Evolutionary conservation across 2,113 vertebrate genomes (phyloP), one percentile per base, ranked within the genome.

Genomic region (Setophaga petechia): DNA sequence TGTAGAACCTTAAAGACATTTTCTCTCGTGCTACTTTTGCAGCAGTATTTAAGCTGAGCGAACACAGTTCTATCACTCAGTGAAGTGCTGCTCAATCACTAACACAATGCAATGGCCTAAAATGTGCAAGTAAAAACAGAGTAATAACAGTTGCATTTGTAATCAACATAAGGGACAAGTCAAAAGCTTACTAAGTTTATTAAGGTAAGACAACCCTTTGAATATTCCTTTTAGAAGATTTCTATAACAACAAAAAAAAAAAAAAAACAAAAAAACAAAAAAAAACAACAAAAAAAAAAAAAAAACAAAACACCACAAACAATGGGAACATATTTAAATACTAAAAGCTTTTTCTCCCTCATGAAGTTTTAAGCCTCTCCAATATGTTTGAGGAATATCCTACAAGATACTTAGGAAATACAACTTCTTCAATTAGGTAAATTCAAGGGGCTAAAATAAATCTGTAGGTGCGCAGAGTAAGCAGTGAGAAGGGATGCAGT

Each of bases 101-200:
- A 82, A 75, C 31, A 46, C 41, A 31, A 31, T 21, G 47, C 43
- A 78, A 8, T 15, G 58, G 51, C 58, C 67, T 67, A 59, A 79
- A 93, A 90, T 2, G 3, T 92, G 66, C 69, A 69, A 91, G 63
- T 25, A 51, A 73, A 69, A 91, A 17, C 5, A 3, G 35, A 51
- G n/a, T 51, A 47, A 65, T 61, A 66, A 54, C 77, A 81, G 46
- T 63, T 35, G 54, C 83, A 74, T 58, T 81, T 87, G 43, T 90
- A 74, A 39, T 43, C 46, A 33, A 68, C 61, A 76, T 58, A 87
- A 89, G 61, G 18, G 25, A 37, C 49, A 82, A 86, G 81, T 37
- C 35, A 81, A 76, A 94, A 87, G 61, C 84, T 91, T 87, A 65
- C 39, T 65, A 84, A 22, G 27, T 81, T 87, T 74, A 93, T 87